Percentiles rank a stretch among this genome's conserved stretches.
These are phyloP conservation scores for Brachionus calyciflorus DNA, from an alignment of 1,140 invertebrate genomes.

Conservation along the genomic window DNA sequence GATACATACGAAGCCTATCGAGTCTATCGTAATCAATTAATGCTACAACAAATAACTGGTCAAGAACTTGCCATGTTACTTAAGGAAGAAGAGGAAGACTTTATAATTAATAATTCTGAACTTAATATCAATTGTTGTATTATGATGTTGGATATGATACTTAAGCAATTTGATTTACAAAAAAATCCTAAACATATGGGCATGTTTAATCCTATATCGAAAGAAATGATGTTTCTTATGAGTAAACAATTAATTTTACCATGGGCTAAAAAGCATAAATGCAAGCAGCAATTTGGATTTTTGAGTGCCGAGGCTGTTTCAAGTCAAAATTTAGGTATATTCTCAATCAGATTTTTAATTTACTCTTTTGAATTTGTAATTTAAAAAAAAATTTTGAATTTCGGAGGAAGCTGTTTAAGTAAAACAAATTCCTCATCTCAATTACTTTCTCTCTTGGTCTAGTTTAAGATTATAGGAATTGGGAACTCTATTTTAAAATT, in stretches of 20 bases:
- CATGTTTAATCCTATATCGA: constrained; percentile 38
- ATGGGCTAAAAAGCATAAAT: constrained; percentile 42
- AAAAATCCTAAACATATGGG: not conserved
- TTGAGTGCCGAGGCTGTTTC: constrained; percentile 25
- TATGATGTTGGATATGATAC: constrained; percentile 43
- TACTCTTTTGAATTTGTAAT: too few species aligned
- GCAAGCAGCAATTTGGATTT: constrained; percentile 20
- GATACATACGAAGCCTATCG: constrained; percentile 47
- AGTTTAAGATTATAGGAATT: too few species aligned
- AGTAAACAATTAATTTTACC: constrained; percentile 45
- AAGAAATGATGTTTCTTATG: constrained; percentile 38
- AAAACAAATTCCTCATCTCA: too few species aligned
- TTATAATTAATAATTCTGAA: constrained; percentile 46
- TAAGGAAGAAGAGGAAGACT: constrained; percentile 48
- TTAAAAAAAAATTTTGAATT: too few species aligned
- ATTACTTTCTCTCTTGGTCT: too few species aligned
- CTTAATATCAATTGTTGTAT: constrained; percentile 43
- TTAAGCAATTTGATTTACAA: constrained; percentile 42
- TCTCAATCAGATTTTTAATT: too few species aligned
- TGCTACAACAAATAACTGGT: constrained; percentile 46
- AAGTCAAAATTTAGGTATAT: not conserved
- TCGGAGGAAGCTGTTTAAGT: too few species aligned
- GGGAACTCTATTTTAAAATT: too few species aligned
- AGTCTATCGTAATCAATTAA: constrained; percentile 43
- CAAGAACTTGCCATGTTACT: constrained; percentile 42